These are phyloP conservation scores for Eupeodes latifasciatus DNA, from an alignment of 2,888 invertebrate species.

Conservation along the genomic window DNA sequence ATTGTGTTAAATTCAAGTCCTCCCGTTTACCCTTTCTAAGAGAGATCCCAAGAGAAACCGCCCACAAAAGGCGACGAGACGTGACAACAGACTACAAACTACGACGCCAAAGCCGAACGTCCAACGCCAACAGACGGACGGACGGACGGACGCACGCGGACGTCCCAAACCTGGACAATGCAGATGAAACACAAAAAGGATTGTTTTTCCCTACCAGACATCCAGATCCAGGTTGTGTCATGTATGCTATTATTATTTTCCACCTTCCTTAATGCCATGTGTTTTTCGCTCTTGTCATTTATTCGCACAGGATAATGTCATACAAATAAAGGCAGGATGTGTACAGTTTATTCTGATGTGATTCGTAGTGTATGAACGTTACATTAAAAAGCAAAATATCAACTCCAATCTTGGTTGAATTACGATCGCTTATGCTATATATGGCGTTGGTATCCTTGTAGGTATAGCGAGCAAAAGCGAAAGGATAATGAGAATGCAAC, in stretches of 20 bases:
- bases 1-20: constrained; percentile 47
- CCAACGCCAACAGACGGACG: not conserved
- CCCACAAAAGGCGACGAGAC: not conserved
- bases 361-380: not conserved
- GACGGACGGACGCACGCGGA: not conserved
- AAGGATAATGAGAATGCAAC: constrained; percentile 68
- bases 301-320: constrained; percentile 32
- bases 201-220: not conserved
- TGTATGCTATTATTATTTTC: constrained; percentile 44
- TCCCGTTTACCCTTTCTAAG: not conserved
- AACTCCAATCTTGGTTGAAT: constrained; percentile 6
- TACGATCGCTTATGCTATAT: not conserved
- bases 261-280: constrained; percentile 47
- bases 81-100: too few species aligned
- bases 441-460: not conserved
- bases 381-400: constrained; percentile 22
- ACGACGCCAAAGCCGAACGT: not conserved
- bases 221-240: constrained; percentile 14
- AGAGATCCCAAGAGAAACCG: not conserved
- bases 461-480: not conserved
- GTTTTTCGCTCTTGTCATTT: constrained; percentile 56
- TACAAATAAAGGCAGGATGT: constrained; percentile 33
- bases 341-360: not conserved
- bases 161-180: constrained; percentile 16
- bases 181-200: constrained; percentile 56